phyloP scores from a whole-genome alignment of 1,140 invertebrate genomes.

The Coptotermes formosanus region DNA sequence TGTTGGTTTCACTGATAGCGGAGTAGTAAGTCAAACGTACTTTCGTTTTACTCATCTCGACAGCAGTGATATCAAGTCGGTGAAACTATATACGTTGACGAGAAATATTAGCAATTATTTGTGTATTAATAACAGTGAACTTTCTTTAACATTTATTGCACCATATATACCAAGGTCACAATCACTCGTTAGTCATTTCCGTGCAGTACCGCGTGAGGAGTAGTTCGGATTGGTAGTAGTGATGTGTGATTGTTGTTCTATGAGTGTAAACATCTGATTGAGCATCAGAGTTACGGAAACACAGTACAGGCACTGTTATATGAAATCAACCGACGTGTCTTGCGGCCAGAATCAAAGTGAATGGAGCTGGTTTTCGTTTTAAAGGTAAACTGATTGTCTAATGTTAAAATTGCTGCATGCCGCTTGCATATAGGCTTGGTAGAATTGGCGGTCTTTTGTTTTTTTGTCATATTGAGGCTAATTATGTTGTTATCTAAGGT shows the following conservation, averaged over 20 bases:
- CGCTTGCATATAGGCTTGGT: background rate
- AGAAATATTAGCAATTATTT: background rate
- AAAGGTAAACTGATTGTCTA: background rate
- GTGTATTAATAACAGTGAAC: background rate
- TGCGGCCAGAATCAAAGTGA: background rate
- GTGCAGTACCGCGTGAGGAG: background rate
- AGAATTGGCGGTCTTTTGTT: background rate
- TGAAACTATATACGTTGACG: background rate
- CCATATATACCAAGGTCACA: constrained; percentile 7
- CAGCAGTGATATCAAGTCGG: background rate
- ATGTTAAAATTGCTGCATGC: background rate
- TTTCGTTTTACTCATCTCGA: background rate
- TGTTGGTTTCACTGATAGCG: background rate
- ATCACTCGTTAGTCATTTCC: background rate
- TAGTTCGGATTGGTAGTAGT: background rate
- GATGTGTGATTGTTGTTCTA: background rate
- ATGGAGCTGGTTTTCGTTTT: background rate
- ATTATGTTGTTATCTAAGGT: background rate
- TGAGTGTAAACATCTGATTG: background rate
- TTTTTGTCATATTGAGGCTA: background rate
- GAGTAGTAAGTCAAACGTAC: background rate
- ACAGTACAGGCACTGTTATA: background rate
- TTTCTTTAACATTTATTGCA: background rate
- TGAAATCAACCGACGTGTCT: background rate
- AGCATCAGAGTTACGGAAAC: background rate